Conservation (phyloP, 2,888 invertebrate genomes). For the Lomographa bimaculata region DNA sequence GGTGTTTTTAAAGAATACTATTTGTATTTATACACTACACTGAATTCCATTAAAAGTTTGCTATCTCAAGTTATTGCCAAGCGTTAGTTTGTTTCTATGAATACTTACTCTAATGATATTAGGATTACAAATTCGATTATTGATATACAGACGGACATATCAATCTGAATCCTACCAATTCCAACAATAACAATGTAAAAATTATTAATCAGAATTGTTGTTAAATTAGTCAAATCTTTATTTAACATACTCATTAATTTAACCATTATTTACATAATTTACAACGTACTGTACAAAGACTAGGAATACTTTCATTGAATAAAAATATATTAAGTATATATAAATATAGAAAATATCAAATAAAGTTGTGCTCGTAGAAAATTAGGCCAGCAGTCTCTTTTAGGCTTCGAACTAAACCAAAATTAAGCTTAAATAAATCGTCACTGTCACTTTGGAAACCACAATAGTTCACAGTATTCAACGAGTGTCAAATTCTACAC, state of each 20-base stretch:
- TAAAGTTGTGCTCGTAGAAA: slow-evolving; percentile 17
- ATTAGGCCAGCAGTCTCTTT: slow-evolving; percentile 21
- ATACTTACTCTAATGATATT: slow-evolving; percentile 76
- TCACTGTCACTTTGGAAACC: slow-evolving; percentile 11
- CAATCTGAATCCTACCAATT: slow-evolving; percentile 73
- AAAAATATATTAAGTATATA: slow-evolving; percentile 39
- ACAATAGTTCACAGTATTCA: slow-evolving; percentile 20
- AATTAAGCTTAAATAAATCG: slow-evolving; percentile 16
- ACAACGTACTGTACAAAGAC: slow-evolving; percentile 68
- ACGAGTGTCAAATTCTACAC: slow-evolving; percentile 18
- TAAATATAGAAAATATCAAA: slow-evolving; percentile 5
- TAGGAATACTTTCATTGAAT: slow-evolving; percentile 62
- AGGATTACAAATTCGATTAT: slow-evolving; percentile 77
- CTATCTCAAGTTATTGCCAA: slow-evolving; percentile 76
- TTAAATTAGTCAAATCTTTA: slow-evolving; percentile 44
- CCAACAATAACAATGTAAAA: slow-evolving; percentile 62
- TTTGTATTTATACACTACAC: slow-evolving; percentile 40
- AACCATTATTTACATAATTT: slow-evolving; percentile 63
- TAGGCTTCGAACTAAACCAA: slow-evolving; percentile 25
- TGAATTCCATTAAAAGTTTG: slow-evolving; percentile 36
- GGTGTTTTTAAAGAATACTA: slow-evolving; percentile 9
- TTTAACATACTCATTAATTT: slow-evolving; percentile 36
- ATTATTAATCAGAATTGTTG: slow-evolving; percentile 59
- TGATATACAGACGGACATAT: slow-evolving; percentile 78
- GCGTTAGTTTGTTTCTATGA: slow-evolving; percentile 65